Evolutionary conservation across 2,113 vertebrate species (phyloP).

Genomic region (Oncorhynchus masou): DNA sequence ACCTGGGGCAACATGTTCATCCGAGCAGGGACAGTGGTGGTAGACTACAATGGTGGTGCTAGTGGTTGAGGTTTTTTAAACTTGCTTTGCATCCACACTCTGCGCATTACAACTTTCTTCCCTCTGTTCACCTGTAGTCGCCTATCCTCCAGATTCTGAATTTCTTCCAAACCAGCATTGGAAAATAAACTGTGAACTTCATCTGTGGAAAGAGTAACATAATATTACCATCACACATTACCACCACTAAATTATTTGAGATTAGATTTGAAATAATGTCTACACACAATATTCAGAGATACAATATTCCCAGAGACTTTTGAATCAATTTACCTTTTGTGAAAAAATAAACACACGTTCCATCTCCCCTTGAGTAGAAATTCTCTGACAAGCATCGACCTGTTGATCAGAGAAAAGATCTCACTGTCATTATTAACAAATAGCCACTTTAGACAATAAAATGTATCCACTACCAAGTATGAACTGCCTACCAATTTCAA

Average conservation of each 20-base stretch:
- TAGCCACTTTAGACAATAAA: background rate
- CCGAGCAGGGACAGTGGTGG: background rate
- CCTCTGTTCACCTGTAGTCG: conserved; percentile 91
- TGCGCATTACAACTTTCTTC: conserved; percentile 86
- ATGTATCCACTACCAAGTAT: too few species aligned
- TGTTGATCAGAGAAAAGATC: conserved; percentile 49
- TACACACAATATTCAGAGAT: background rate
- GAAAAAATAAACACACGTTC: conserved; percentile 90
- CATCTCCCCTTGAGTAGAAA: conserved; percentile 89
- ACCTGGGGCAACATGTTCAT: background rate
- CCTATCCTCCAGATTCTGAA: conserved; percentile 88
- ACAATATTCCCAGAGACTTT: conserved; percentile 36
- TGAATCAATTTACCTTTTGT: conserved; percentile 37
- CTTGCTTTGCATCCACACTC: conserved; percentile 94
- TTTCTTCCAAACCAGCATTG: conserved; percentile 83
- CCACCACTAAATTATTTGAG: background rate
- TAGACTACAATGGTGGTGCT: background rate
- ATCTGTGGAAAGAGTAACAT: conserved; percentile 66
- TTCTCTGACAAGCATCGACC: conserved; percentile 89
- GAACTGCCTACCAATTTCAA: too few species aligned
- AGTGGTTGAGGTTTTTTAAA: conserved; percentile 75
- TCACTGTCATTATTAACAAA: conserved; percentile 2
- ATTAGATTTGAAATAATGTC: background rate
- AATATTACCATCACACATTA: background rate
- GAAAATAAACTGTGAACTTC: conserved; percentile 83